Evolutionary conservation across 2,113 vertebrate genomes (phyloP), one percentile per base, ranked within the genome.

Genomic region (Bufo bufo): DNA sequence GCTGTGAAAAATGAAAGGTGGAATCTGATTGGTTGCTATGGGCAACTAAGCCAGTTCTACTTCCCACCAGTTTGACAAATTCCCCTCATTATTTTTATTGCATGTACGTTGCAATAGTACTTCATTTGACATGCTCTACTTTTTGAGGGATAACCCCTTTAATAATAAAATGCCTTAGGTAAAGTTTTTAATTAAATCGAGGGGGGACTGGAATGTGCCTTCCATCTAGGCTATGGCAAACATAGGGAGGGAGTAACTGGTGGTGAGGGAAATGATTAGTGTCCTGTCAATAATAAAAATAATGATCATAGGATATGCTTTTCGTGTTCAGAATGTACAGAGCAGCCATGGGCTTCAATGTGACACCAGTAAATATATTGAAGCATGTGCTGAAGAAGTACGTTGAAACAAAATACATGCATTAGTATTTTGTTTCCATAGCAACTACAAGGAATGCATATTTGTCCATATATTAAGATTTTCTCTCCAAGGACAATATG

Each of bases 381-480:
- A 58, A 12, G 33, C 49, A 80, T 11, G 12, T 59, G 52, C 75
- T 80, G 52, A 23, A 58, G n/a, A 80, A 58, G 59, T 43, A 80
- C 9, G 11, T 79, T 79, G 20, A 52, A 79, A 79, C 77, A 79
- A 56, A 69, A 56, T 49, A 65, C 54, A 78, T 54, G 45, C 56
- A 81, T 87, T 58, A 71, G 59, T 87, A 71, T 87, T 87, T 52
- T 58, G 65, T 87, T 87, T 20, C 77, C 85, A 81, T 58, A 81
- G 77, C 63, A 87, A 81, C 77, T 13, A 66, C 79, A 6, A 61
- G 23, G 13, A 58, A 71, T 56, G 49, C 65, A 13, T 69, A 80
- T 59, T 79, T 85, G 19, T 63, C 75, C 19, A 71, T 52, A 11
- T 52, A 56, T 69, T 80, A 69, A 82, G 43, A 78, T n/a, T 47